These are phyloP conservation scores for human DNA, from an alignment of 2,113 vertebrate species.

Conservation along the genomic window DNA sequence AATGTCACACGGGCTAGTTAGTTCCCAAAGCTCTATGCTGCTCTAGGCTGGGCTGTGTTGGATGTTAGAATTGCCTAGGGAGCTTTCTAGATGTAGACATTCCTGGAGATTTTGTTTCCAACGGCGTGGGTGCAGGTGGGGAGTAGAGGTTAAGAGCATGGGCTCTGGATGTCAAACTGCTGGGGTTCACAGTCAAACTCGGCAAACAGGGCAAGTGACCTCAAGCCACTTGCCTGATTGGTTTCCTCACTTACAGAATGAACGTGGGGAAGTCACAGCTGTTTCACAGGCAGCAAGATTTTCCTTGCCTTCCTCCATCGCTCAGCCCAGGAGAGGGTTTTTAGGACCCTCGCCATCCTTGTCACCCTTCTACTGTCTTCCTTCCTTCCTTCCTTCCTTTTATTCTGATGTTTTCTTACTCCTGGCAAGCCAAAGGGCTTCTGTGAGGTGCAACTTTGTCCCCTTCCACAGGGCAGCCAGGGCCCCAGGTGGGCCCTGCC, in stretches of 20 bases:
- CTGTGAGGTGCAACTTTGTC: background rate
- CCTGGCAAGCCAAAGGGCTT: background rate
- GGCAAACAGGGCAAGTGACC: background rate
- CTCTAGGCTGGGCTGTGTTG: background rate
- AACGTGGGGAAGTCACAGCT: background rate
- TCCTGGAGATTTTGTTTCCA: background rate
- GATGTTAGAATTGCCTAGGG: background rate
- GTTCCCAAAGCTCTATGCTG: background rate
- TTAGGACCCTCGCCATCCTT: background rate
- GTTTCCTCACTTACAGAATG: background rate
- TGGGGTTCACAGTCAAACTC: background rate
- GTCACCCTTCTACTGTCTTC: background rate
- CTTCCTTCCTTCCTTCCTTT: background rate
- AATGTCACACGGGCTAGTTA: background rate
- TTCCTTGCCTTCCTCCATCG: background rate
- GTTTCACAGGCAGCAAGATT: background rate
- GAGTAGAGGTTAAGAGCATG: background rate
- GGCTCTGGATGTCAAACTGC: background rate
- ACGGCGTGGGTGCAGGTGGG: background rate
- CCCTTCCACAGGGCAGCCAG: background rate
- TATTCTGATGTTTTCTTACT: background rate
- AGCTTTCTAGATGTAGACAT: constrained; percentile 29
- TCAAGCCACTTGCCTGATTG: background rate
- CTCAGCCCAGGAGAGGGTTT: background rate
- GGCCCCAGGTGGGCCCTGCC: background rate